Evolutionary conservation across 2,113 vertebrate genomes (phyloP), one percentile per base, ranked within the genome.

Genomic region (Furnarius figulus): DNA sequence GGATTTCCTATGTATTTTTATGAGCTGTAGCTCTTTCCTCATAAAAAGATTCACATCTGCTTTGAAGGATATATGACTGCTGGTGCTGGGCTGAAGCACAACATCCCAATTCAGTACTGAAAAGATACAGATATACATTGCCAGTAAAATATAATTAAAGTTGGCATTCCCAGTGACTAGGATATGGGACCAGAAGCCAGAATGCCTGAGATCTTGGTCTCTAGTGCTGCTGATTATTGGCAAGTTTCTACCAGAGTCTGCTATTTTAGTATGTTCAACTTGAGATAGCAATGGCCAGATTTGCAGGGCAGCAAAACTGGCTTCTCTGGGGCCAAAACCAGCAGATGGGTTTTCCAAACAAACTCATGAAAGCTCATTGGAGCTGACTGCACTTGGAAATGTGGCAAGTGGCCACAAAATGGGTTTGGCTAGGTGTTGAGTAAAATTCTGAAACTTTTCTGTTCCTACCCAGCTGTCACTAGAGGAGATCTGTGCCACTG

Each of bases 311-410:
- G 49, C 77, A 93, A 89, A 94, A 31, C 70, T 87, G 67, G 56
- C 70, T 72, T 75, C 73, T 85, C 31, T 59, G 44, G 70, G 89
- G 77, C 91, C 89, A 96, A 95, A 92, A 81, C 27, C 56, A 95
- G 73, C 87, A 95, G 95, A 84, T 90, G 91, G 91, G 71, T 92
- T 95, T 96, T 92, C 91, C 91, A 95, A 62, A 92, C 59, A 93
- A 85, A 72, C 86, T 91, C 73, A 39, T 39, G 62, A 49, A 87
- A 72, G 42, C 86, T 77, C 65, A 70, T 7, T 70, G 72, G 67
- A 58, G 67, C 67, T 2, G 31, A 53, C 40, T 88, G 61, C 39
- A 70, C 33, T 19, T 71, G 65, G 42, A 89, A 90, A 78, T 3
- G 8, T 27, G 52, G 72, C 72, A 89, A 86, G 42, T 14, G 12